A percentile compares a stretch with the other conserved stretches of the same genome.
phyloP scores from a whole-genome alignment of 2,888 invertebrate genomes.

The Matsumyia berberina region DNA sequence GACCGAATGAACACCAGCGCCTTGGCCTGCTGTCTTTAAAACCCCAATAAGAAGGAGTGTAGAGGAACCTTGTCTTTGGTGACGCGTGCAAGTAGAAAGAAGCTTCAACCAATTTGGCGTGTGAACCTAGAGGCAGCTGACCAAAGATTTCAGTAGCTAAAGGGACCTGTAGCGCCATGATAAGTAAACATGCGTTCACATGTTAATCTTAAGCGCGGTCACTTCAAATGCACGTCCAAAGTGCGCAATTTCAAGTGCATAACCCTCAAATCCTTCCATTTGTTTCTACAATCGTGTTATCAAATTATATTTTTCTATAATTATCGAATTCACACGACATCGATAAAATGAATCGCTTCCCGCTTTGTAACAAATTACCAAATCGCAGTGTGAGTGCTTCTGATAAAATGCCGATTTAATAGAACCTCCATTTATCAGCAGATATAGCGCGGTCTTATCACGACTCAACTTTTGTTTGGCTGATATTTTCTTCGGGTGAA shows the following conservation, averaged over 20 bases:
- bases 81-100: too few species aligned
- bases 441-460: slow-evolving; percentile 6
- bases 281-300: slow-evolving; percentile 7
- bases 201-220: neutral
- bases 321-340: slow-evolving; percentile 1
- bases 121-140: too few species aligned
- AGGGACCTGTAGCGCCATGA: too few species aligned
- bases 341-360: slow-evolving; percentile 8
- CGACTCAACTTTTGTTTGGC: neutral
- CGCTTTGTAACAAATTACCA: neutral
- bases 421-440: slow-evolving; percentile 6
- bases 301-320: slow-evolving; percentile 7
- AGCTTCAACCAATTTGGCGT: too few species aligned
- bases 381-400: neutral
- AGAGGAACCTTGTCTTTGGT: too few species aligned
- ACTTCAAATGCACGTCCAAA: neutral
- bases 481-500: neutral
- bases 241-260: neutral
- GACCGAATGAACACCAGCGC: too few species aligned
- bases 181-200: too few species aligned
- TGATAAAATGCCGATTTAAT: slow-evolving; percentile 26
- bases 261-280: slow-evolving; percentile 1
- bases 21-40: too few species aligned
- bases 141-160: too few species aligned
- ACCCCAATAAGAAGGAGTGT: too few species aligned